Evolutionary conservation across 1,140 invertebrate genomes (phyloP), one percentile per base, ranked within the genome.

Genomic region (Dysdera silvatica): DNA sequence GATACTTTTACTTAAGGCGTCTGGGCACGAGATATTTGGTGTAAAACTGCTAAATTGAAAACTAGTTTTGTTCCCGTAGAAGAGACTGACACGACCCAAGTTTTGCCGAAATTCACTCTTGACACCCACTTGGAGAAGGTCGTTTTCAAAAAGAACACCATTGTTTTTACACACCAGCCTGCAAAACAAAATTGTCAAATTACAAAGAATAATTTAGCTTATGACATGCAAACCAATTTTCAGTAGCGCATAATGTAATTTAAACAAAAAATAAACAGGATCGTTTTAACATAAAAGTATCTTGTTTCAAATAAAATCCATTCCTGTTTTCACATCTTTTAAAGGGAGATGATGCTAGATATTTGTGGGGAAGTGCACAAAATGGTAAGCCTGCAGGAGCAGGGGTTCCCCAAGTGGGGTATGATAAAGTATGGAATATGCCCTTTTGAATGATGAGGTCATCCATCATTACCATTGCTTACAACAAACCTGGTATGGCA

Each of bases 61-160:
- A 58, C 56, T 67, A 52, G 95, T 97, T 80, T 99, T 99, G 76
- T 99, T 99, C 55, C 95, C 96, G 80, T 98, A 99, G 76, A 97
- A 99, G 24, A 99, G 78, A 26, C 89, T 91, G 68, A 99, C 82
- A 65, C 96, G 83, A 7, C 94, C 95, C 67, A 98, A 81, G 80
- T 98, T 98, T 75, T 94, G 88, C 72, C 92, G 81, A 70, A 87
- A 95, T 77, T 99, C 96, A 68, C 92, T 91, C 77, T 99, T 99
- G 0, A 98, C 91, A 55, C 95, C 96, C 71, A 99, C 96, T 82
- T 99, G 96, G 59, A 99, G 87, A 47, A 98, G 79, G 72, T 98
- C 94, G 80, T 96, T 98, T 80, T 99, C 96, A 80, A 95, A 99
- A 12, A 99, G 81, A 28, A 99, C 91, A 31, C 96, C 97, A 78